Evolutionary conservation across 2,113 vertebrate species (phyloP), one percentile per base, ranked within the genome.

Genomic region (Saguinus imperator): DNA sequence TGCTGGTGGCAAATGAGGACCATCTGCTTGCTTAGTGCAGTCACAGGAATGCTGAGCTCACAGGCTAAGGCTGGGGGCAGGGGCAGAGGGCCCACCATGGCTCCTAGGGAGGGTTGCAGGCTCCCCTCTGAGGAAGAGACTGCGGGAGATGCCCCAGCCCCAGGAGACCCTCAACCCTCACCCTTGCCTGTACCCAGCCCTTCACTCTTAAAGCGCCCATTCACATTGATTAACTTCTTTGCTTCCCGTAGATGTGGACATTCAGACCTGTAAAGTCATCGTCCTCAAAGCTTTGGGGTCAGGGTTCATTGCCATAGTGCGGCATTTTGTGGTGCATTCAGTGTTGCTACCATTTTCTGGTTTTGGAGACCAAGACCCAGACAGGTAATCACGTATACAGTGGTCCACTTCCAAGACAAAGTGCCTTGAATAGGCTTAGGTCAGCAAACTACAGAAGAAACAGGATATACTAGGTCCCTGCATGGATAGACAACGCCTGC

Each of bases 321-420:
- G 3, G n/a, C 29, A 25, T 35, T 32, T 84, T 23, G 12, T 10
- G 23, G 25, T 0, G 1, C 1, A 2, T 55, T 81, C 16, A 23
- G 6, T 45, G 2, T 8, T 2, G 1, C 25, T 48, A 1, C 52
- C 50, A 6, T 10, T n/a, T 6, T 1, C 27, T 45, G 3, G 50
- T 43, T 18, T 5, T n/a, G 58, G 89, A 57, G 76, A 29, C 18
- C 29, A 73, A 86, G 29, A 48, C 17, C 64, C 29, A 10, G 81
- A 12, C 57, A 23, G 40, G 40, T 10, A 64, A 64, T 64, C 27
- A 64, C 29, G 27, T 29, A 32, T 64, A 32, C 27, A 64, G 27
- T 64, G 61, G 61, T 64, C 61, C 61, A 32, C 29, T 64, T 64
- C 61, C 61, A 64, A 64, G 61, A 64, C 12, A 64, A 64, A 32